Conservation (phyloP, 2,113 vertebrate genomes). For the Synodontis membranacea region DNA sequence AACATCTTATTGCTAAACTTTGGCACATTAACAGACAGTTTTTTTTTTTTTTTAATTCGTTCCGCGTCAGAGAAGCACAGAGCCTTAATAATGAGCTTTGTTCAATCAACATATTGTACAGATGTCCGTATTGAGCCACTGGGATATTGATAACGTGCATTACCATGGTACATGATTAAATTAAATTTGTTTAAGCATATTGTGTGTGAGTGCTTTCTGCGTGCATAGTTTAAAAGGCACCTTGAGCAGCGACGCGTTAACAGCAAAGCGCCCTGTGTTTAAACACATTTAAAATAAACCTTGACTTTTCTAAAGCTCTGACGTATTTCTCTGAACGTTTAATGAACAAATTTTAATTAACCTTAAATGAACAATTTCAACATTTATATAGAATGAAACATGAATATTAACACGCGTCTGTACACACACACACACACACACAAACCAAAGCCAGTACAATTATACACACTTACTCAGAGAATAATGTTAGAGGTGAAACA, state of each 20-base stretch:
- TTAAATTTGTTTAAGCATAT: neutral
- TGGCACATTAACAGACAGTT: neutral
- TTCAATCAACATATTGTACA: conserved; percentile 5
- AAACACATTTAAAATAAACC: neutral
- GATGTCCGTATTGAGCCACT: neutral
- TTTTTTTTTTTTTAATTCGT: neutral
- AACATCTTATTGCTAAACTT: neutral
- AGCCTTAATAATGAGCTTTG: neutral
- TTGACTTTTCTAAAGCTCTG: neutral
- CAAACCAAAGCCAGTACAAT: no score
- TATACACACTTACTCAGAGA: no score
- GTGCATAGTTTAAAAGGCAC: neutral
- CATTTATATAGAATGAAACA: neutral
- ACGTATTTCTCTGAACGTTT: neutral
- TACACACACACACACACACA: no score
- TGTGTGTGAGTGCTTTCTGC: neutral
- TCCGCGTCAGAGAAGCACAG: neutral
- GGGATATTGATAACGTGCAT: neutral
- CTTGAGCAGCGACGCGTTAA: neutral
- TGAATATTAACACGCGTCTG: no score
- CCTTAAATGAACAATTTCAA: neutral
- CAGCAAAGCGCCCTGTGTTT: neutral
- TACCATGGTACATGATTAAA: neutral
- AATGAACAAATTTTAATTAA: neutral
- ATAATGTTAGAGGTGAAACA: neutral